Base-by-base conservation (phyloP, 1,140 invertebrate species). In the Trissolcus basalis region DNA sequence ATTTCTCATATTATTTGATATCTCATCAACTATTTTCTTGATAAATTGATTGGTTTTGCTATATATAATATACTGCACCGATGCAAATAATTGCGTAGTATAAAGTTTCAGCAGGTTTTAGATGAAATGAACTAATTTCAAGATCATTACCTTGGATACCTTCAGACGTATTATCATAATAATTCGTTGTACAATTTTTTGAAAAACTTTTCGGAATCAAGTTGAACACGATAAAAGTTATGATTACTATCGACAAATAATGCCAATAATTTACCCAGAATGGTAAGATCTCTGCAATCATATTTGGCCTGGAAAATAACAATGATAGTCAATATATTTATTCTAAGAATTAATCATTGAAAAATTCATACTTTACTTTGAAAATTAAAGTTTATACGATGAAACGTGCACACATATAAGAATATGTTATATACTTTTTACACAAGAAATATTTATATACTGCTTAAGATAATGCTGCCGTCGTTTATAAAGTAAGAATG, bases 261-360 rank as follows among this genome's bases (percentile, higher is more conserved):
- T 79, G 55, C 79, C 84, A 81, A 48, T 87, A 81, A 53, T 85
- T 84, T 8, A 48, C 68, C 74, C 80, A 83, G 64, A 87, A 86
- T 15, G 85, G 86, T 12, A 83, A 27, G 16, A 82, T 19, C 54
- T 87, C 63, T 4, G 71, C 45, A 19, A 84, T 36, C 84, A 87
- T 87, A 54, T 55, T 77, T 49, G 19, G n/a, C n/a, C 33, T 64
- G 8, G 35, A 55, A 74, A 51, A 27, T 13, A n/a, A n/a, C n/a
- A n/a, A n/a, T 5, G 13, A 8, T 1, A 9, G 0, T 13, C 6
- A 32, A 35, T 50, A n/a, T 19, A 35, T 2, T 9, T 49, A 1
- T 16, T 19, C 9, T 19, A 48, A 48, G 3, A 27, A 48, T 48
- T 4, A 44, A n/a, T 44, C 12, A 44, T 4, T 39, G n/a, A 3